Percentiles rank a stretch among this genome's conserved stretches.
phyloP scores from a whole-genome alignment of 2,888 invertebrate genomes.

The Apotomis capreana region DNA sequence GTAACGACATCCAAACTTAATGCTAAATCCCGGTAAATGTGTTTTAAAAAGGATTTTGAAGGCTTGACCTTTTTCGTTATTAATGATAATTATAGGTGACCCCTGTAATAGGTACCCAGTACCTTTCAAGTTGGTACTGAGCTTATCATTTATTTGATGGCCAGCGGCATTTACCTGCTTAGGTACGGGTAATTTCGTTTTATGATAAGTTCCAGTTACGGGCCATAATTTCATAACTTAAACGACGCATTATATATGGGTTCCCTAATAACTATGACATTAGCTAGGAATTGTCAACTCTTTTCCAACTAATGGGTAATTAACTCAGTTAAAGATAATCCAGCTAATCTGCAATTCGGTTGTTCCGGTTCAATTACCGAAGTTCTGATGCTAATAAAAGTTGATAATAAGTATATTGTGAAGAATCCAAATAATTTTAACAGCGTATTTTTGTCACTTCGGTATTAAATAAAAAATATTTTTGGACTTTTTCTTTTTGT shows the following conservation, averaged over 20 bases:
- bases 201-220: constrained; percentile 14
- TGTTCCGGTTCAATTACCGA: no score
- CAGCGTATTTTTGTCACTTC: no score
- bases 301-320: not conserved
- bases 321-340: no score
- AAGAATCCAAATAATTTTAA: no score
- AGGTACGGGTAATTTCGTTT: constrained; percentile 21
- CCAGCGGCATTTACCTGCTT: constrained; percentile 4
- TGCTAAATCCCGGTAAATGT: not conserved
- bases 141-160: constrained; percentile 27
- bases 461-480: no score
- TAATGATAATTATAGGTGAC: constrained; percentile 32
- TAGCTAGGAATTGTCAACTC: constrained; percentile 5
- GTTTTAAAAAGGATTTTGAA: constrained; percentile 7
- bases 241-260: constrained; percentile 5
- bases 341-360: not conserved
- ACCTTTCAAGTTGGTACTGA: constrained; percentile 8
- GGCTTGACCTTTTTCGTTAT: constrained; percentile 19
- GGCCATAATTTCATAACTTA: constrained; percentile 10
- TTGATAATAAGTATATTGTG: no score
- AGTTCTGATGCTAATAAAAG: no score
- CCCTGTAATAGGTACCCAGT: constrained; percentile 9
- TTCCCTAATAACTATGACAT: not conserved
- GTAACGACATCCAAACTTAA: not conserved
- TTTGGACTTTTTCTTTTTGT: no score